phyloP scores from a whole-genome alignment of 2,888 invertebrate genomes.

The Danaus chrysippus region DNA sequence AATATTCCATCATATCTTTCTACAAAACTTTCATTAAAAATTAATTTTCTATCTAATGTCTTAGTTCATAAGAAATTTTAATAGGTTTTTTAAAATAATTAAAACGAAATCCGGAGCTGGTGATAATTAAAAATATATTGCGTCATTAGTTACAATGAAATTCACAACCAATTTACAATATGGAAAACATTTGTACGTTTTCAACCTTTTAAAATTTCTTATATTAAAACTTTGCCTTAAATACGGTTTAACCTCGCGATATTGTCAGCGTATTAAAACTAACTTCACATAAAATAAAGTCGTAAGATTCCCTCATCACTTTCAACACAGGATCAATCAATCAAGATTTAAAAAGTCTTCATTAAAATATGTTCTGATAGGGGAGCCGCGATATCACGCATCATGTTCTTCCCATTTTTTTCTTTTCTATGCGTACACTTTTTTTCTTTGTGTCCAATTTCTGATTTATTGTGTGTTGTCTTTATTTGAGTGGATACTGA shows the following conservation, averaged over 20 bases:
- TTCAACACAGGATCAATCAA: slow-evolving; percentile 25
- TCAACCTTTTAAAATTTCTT: slow-evolving; percentile 36
- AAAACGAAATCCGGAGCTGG: no score
- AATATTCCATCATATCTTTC: slow-evolving; percentile 44
- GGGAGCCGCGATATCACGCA: slow-evolving; percentile 56
- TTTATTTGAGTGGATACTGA: slow-evolving; percentile 67
- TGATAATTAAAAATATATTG: no score
- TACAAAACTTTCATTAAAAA: slow-evolving; percentile 54
- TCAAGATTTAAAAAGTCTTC: slow-evolving; percentile 58
- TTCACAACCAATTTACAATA: no score
- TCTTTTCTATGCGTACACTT: slow-evolving; percentile 63
- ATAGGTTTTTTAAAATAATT: neutral
- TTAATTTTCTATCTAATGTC: slow-evolving; percentile 66
- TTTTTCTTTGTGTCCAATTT: slow-evolving; percentile 63
- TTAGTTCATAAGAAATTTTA: slow-evolving; percentile 41
- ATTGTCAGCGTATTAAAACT: slow-evolving; percentile 69
- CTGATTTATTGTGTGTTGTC: slow-evolving; percentile 69
- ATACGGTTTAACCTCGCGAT: slow-evolving; percentile 52
- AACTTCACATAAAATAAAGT: slow-evolving; percentile 37
- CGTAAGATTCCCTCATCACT: slow-evolving; percentile 21
- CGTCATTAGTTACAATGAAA: no score
- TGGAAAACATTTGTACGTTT: no score
- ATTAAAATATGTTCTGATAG: slow-evolving; percentile 63
- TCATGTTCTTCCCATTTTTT: slow-evolving; percentile 52
- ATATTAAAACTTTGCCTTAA: slow-evolving; percentile 37